These are phyloP conservation scores for Hypolimnas misippus DNA, from an alignment of 2,888 invertebrate genomes.

Conservation along the genomic window DNA sequence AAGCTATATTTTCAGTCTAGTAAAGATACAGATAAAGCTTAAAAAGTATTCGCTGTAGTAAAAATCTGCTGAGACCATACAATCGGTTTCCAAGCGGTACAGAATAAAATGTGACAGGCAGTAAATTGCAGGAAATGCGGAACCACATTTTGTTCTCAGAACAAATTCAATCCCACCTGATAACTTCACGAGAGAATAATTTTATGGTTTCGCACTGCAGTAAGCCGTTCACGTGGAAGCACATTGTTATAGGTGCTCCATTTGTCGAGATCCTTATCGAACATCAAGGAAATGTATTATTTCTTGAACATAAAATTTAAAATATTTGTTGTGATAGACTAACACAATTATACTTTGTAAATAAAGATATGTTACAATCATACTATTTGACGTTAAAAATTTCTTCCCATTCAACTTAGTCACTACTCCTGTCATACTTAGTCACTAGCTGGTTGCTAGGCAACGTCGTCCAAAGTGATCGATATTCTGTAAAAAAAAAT, in stretches of 20 bases:
- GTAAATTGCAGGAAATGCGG: conserved; percentile 29
- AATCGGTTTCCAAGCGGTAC: not conserved
- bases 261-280: not conserved
- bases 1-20: no score
- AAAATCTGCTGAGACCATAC: not conserved
- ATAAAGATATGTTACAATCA: no score
- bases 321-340: no score
- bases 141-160: conserved; percentile 33
- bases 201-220: conserved; percentile 20
- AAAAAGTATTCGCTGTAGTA: not conserved
- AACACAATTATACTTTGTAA: no score
- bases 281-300: not conserved
- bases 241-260: not conserved
- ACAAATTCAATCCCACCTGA: conserved; percentile 34
- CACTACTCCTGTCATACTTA: no score
- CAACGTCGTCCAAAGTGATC: no score
- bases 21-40: not conserved
- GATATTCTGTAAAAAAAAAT: no score
- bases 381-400: no score
- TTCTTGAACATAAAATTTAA: not conserved
- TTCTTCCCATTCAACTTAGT: no score
- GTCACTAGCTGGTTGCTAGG: no score
- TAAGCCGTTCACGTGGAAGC: not conserved
- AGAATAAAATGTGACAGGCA: conserved; percentile 35
- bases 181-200: conserved; percentile 32